Evolutionary conservation across 2,888 invertebrate species (phyloP).

Genomic region (Callyntrura guangdongensis): DNA sequence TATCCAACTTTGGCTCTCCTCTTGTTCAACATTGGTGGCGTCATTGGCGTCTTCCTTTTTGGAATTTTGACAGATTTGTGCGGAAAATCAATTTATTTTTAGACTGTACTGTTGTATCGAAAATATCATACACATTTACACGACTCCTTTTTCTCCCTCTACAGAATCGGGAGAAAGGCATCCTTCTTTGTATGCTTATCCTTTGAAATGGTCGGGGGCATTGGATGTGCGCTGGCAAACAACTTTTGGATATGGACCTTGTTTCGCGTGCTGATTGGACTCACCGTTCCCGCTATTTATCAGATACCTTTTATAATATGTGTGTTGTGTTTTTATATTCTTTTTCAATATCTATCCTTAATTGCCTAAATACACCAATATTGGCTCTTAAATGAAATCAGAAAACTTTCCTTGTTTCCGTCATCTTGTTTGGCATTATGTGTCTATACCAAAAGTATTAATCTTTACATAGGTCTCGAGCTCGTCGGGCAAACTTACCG

Average conservation of each 20-base stretch:
- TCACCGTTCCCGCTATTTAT: slow-evolving; percentile 96
- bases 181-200: slow-evolving; percentile 95
- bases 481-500: slow-evolving; percentile 96
- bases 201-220: slow-evolving; percentile 92
- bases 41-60: slow-evolving; percentile 95
- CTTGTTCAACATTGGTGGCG: slow-evolving; percentile 94
- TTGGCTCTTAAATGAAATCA: background rate
- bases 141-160: background rate
- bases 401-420: background rate
- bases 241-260: slow-evolving; percentile 94
- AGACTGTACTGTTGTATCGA: background rate
- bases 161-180: slow-evolving; percentile 92
- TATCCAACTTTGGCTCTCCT: slow-evolving; percentile 95
- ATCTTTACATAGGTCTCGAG: slow-evolving; percentile 91
- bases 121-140: background rate
- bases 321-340: slow-evolving; percentile 85
- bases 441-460: slow-evolving; percentile 65
- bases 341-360: background rate
- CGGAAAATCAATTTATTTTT: slow-evolving; percentile 77
- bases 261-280: slow-evolving; percentile 93
- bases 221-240: slow-evolving; percentile 92
- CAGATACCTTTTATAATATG: slow-evolving; percentile 98
- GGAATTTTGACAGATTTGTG: slow-evolving; percentile 93
- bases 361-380: background rate
- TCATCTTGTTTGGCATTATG: slow-evolving; percentile 14